Evolutionary conservation across 1,140 invertebrate genomes (phyloP).

Genomic region (Pseudomyrmex dendroicus): DNA sequence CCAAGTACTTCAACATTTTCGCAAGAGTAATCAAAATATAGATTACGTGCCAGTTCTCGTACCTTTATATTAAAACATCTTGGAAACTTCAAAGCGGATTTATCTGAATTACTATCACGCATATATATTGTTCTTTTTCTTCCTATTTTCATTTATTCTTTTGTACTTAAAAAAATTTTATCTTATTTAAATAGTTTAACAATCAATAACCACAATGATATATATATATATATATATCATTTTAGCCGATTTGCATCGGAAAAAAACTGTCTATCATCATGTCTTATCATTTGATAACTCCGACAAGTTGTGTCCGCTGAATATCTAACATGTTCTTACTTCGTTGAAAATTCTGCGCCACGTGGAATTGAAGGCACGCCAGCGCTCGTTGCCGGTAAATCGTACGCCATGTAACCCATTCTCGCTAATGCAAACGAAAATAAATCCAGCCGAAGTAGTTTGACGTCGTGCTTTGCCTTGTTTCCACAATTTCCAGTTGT

Average conservation of each 20-base stretch:
- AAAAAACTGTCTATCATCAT: neutral
- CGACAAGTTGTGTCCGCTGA: neutral
- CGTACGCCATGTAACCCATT: slow-evolving; percentile 26
- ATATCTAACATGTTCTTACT: neutral
- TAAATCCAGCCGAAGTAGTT: slow-evolving; percentile 37
- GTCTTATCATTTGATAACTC: slow-evolving; percentile 26
- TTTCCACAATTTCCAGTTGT: neutral
- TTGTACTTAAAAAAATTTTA: too few species aligned
- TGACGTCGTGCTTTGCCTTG: neutral
- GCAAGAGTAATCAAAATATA: slow-evolving; percentile 2
- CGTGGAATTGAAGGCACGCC: slow-evolving; percentile 10
- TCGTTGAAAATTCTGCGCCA: neutral
- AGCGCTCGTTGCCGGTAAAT: slow-evolving; percentile 41
- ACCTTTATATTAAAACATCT: neutral
- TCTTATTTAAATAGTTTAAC: too few species aligned
- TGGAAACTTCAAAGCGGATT: neutral
- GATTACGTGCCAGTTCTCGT: neutral
- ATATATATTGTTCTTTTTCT: too few species aligned
- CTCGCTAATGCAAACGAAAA: slow-evolving; percentile 40
- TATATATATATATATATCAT: too few species aligned
- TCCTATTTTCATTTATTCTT: too few species aligned
- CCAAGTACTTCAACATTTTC: slow-evolving; percentile 1
- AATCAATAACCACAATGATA: neutral
- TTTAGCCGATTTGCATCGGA: neutral
- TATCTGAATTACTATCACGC: too few species aligned